Evolutionary conservation across 2,113 vertebrate genomes (phyloP).

Genomic region (Pseudopodoces humilis): DNA sequence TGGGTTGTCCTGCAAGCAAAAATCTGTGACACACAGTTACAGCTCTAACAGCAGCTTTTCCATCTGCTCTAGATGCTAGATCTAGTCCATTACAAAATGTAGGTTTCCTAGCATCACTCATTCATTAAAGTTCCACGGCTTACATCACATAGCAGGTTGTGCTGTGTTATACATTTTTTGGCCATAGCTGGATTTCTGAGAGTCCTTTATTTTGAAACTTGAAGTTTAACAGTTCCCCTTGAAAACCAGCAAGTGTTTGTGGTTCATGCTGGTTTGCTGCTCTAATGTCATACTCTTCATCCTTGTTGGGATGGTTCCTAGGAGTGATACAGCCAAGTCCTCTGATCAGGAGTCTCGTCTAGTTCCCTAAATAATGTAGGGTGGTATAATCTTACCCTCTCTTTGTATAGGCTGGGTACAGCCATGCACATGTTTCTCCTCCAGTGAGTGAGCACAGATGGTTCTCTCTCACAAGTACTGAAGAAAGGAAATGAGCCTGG

Average conservation of each 20-base stretch:
- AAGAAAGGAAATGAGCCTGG: not conserved
- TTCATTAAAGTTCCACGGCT: not conserved
- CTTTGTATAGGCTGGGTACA: not conserved
- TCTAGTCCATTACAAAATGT: not conserved
- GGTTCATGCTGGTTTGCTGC: not conserved
- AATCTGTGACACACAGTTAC: not conserved
- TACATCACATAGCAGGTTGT: fast-evolving
- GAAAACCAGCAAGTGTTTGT: not conserved
- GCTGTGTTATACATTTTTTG: not conserved
- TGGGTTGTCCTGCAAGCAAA: not conserved
- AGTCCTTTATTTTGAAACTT: not conserved
- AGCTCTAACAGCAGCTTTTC: not conserved
- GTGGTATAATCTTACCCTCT: not conserved
- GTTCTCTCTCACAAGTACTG: not conserved
- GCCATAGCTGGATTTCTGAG: not conserved
- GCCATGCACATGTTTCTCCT: not conserved
- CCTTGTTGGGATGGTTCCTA: not conserved
- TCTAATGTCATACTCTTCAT: not conserved
- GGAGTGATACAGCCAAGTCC: not conserved
- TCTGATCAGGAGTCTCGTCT: not conserved
- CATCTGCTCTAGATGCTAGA: not conserved
- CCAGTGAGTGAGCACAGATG: not conserved
- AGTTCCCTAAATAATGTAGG: not conserved
- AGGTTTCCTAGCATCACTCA: not conserved
- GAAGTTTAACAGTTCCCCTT: not conserved